Evolutionary conservation across 2,888 invertebrate species (phyloP).

Genomic region (Flabesymbios commensalis): DNA sequence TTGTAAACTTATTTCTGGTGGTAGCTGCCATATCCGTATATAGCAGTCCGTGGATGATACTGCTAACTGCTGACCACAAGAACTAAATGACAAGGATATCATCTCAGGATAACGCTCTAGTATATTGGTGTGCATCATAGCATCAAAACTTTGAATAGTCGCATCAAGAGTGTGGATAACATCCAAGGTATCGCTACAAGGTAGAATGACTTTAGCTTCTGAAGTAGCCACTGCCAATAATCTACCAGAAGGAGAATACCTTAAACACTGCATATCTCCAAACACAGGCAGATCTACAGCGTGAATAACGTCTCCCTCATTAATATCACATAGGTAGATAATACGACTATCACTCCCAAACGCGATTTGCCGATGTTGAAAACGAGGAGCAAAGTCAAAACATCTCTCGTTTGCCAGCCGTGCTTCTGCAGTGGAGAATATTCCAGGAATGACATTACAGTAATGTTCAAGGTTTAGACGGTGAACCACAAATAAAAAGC

Average conservation of each 20-base stretch:
- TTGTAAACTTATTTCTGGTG: background rate
- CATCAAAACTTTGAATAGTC: no score
- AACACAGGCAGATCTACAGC: background rate
- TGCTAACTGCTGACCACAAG: background rate
- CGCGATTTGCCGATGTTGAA: background rate
- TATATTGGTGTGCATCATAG: background rate
- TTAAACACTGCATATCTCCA: background rate
- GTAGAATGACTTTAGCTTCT: no score
- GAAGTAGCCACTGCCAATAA: background rate
- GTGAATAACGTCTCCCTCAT: no score
- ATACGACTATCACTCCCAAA: background rate
- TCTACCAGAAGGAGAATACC: background rate
- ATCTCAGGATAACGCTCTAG: background rate
- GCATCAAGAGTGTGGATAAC: background rate
- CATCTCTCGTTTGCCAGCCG: background rate
- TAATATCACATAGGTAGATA: no score
- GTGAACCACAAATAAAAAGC: background rate
- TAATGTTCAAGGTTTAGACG: background rate
- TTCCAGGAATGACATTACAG: background rate
- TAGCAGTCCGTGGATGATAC: background rate
- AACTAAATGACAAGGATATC: background rate
- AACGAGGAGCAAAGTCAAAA: constrained; percentile 2
- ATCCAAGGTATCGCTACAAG: no score
- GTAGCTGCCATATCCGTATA: background rate
- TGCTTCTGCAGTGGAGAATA: background rate